Evolutionary conservation across 2,797 vertebrate species (phyloP), one percentile per base, ranked within the genome.

Genomic region (Lutjanus argentimaculatus): DNA sequence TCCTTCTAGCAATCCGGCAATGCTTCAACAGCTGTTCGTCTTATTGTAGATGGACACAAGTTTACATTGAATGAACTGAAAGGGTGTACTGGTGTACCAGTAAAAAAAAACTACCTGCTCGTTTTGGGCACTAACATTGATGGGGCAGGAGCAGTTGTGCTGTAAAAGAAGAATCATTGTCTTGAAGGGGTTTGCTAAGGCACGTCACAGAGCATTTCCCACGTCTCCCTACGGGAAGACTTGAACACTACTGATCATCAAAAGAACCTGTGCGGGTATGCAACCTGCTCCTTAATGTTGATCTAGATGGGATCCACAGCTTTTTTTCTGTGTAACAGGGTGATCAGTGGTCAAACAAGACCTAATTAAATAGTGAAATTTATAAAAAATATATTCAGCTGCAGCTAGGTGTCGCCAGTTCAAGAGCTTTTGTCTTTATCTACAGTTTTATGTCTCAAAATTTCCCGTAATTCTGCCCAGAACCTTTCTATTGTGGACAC

Each of bases 101-200:
- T 53, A 62, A 52, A 21, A 25, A 14, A 36, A 36, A 25, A 14
- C n/a, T 48, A 30, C 25, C 13, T 75, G 58, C 17, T n/a, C 25
- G 10, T 62, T 71, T 21, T 67, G 55, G 40, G 36, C 36, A 59
- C 62, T 48, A 43, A 56, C 22, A 22, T 7, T 56, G 45, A 45
- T 25, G 19, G 69, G 53, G 48, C 52, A 57, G 56, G 48, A 66
- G n/a, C 8, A 14, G 46, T 6, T 12, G 40, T 67, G 36, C 22
- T 25, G 17, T 22, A 42, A 11, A 43, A 8, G 42, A 48, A 19
- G 19, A 68, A 10, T 71, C 43, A 16, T 17, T 46, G 19, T 77
- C 57, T 62, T 67, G 8, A 86, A 78, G 75, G 84, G 78, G 83
- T 87, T 85, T 73, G 64, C 49, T 73, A 52, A 30, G n/a, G 15